Conservation (phyloP, 2,888 invertebrate species). For the Lithophane ornitopus region DNA sequence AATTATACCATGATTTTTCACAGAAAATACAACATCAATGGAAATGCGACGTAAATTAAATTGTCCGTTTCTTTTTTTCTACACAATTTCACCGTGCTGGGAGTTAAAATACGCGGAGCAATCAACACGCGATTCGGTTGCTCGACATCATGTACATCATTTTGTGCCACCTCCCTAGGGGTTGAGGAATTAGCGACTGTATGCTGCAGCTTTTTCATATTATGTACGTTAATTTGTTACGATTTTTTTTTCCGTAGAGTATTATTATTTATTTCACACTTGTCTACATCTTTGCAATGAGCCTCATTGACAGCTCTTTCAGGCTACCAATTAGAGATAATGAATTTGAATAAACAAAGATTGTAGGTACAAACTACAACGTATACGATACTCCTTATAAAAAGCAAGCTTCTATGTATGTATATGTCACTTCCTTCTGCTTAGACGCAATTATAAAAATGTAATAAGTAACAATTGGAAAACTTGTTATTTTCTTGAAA, state of each 20-base stretch:
- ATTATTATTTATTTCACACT: conserved; percentile 1
- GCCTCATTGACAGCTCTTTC: not conserved
- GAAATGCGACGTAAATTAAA: conserved; percentile 38
- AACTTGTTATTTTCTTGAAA: too few species aligned
- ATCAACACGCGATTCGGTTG: conserved; percentile 63
- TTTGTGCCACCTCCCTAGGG: conserved; percentile 53
- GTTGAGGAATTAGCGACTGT: conserved; percentile 49
- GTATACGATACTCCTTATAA: not conserved
- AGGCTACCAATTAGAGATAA: not conserved
- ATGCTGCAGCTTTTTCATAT: conserved; percentile 34
- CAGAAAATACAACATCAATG: conserved; percentile 22
- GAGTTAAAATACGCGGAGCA: conserved; percentile 63
- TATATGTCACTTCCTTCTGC: not conserved
- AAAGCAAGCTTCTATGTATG: not conserved
- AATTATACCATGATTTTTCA: conserved; percentile 1
- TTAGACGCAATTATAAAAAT: not conserved
- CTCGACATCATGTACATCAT: conserved; percentile 59
- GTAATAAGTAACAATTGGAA: not conserved
- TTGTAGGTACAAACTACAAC: not conserved
- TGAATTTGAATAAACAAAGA: not conserved
- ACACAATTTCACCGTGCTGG: conserved; percentile 58
- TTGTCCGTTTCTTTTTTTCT: conserved; percentile 49
- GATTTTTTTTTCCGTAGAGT: conserved; percentile 21
- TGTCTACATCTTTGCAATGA: not conserved
- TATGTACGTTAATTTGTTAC: conserved; percentile 23